A percentile compares a stretch with the other conserved stretches of the same genome.
Conservation (phyloP, 2,797 vertebrate genomes). For the Odontamblyopus lacepedii region DNA sequence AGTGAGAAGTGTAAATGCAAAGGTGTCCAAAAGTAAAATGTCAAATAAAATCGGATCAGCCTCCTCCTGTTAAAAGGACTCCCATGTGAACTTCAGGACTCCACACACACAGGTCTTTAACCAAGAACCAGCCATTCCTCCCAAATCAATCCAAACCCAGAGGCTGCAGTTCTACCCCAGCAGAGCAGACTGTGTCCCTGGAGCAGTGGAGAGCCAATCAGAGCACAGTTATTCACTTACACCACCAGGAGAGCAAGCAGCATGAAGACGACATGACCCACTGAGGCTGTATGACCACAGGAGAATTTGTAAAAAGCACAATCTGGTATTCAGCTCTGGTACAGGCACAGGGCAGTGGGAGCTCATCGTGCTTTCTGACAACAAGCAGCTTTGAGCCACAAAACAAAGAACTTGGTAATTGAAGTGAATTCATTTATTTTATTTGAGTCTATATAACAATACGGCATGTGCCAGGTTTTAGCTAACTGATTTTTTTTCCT, state of each 20-base stretch:
- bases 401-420: too few species aligned
- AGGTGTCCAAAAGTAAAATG: too few species aligned
- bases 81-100: not conserved
- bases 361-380: not conserved
- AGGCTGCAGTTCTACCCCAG: constrained; percentile 46
- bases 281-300: constrained; percentile 58
- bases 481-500: too few species aligned
- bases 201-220: constrained; percentile 85
- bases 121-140: constrained; percentile 36
- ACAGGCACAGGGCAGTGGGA: not conserved
- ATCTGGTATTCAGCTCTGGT: not conserved
- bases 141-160: constrained; percentile 46
- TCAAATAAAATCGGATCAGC: too few species aligned
- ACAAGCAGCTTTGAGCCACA: not conserved
- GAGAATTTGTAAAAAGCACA: not conserved
- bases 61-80: too few species aligned
- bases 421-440: too few species aligned
- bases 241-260: constrained; percentile 83
- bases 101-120: constrained; percentile 27
- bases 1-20: too few species aligned
- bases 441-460: too few species aligned
- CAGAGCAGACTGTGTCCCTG: constrained; percentile 77
- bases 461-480: too few species aligned
- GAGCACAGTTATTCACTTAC: constrained; percentile 86
- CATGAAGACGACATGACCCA: constrained; percentile 83